These are phyloP conservation scores for Pluvialis apricaria DNA, from an alignment of 2,113 vertebrate species.

Conservation along the genomic window DNA sequence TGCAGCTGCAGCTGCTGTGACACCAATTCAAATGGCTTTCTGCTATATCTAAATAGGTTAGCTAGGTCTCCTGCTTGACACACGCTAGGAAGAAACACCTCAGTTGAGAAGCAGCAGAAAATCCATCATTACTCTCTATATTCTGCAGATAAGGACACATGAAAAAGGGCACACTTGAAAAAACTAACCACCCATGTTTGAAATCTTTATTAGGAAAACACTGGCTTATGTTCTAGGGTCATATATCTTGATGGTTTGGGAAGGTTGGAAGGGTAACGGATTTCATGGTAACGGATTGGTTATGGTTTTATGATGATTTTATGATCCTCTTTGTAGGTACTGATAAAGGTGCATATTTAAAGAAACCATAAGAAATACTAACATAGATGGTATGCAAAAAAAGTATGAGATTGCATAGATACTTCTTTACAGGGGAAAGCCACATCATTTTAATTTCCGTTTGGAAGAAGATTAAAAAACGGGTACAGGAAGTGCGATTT, in stretches of 20 bases:
- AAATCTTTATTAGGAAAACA: neutral
- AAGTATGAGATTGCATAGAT: neutral
- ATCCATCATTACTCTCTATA: neutral
- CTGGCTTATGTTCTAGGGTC: neutral
- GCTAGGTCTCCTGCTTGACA: neutral
- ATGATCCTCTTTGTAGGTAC: neutral
- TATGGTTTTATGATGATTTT: neutral
- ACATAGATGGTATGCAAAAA: neutral
- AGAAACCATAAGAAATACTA: neutral
- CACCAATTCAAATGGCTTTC: neutral
- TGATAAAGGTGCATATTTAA: neutral
- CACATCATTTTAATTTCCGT: neutral
- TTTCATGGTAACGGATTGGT: neutral
- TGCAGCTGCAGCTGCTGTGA: neutral
- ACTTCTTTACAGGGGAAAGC: neutral
- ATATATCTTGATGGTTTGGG: neutral
- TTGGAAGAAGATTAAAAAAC: neutral
- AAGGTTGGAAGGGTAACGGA: neutral
- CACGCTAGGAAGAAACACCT: neutral
- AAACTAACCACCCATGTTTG: neutral
- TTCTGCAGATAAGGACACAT: neutral
- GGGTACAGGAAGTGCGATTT: fast-evolving
- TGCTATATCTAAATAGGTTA: neutral
- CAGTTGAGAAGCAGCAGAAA: neutral
- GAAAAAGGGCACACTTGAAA: neutral